Conservation (phyloP, 2,888 invertebrate genomes). For the Tridacna crocea region DNA sequence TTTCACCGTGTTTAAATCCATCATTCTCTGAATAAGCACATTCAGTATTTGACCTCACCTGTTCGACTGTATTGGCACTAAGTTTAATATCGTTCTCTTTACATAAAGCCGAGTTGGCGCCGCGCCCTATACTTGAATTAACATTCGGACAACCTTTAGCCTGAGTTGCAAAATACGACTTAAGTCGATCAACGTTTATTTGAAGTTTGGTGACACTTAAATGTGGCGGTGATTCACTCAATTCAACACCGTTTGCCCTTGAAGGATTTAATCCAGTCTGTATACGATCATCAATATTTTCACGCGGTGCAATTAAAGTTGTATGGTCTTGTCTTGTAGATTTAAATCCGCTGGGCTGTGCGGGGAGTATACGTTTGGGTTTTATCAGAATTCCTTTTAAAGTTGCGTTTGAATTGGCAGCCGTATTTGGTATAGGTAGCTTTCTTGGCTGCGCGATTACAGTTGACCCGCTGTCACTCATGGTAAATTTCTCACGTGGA, state of each 20-base stretch:
- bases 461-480: slow-evolving; percentile 42
- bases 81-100: slow-evolving; percentile 31
- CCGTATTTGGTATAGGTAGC: slow-evolving; percentile 48
- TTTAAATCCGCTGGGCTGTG: slow-evolving; percentile 48
- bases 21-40: neutral
- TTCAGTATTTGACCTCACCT: slow-evolving; percentile 4
- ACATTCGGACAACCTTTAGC: slow-evolving; percentile 2
- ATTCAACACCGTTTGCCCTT: neutral
- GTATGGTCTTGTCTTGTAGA: slow-evolving; percentile 24
- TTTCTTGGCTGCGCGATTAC: slow-evolving; percentile 45
- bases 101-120: slow-evolving; percentile 40
- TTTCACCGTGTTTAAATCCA: slow-evolving; percentile 26
- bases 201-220: slow-evolving; percentile 39
- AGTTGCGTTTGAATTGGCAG: slow-evolving; percentile 51
- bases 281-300: slow-evolving; percentile 26
- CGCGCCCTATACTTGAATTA: neutral
- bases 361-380: slow-evolving; percentile 60
- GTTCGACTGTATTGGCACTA: neutral
- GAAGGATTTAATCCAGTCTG: slow-evolving; percentile 27
- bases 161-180: slow-evolving; percentile 47
- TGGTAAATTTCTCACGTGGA: slow-evolving; percentile 25
- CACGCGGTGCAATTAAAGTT: slow-evolving; percentile 7
- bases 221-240: slow-evolving; percentile 16
- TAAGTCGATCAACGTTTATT: slow-evolving; percentile 56
- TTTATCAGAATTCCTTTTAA: slow-evolving; percentile 63